Percentiles rank a stretch among this genome's conserved stretches.
Evolutionary conservation across 2,888 invertebrate species (phyloP).

Genomic region (Xestobium rufovillosum): DNA sequence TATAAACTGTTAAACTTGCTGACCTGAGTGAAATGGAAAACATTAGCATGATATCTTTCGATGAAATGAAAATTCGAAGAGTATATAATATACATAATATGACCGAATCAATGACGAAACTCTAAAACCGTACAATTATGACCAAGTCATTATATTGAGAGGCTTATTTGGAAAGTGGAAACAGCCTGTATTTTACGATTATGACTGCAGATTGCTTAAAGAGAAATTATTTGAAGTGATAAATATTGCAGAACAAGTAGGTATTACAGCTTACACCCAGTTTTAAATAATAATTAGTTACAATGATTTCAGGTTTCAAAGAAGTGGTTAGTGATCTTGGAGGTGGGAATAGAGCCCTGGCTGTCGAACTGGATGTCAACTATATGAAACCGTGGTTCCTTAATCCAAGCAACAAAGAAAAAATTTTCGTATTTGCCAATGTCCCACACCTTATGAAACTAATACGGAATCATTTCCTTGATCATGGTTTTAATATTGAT

Average conservation of each 20-base stretch:
- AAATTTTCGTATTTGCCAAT: constrained; percentile 20
- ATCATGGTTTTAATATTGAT: constrained; percentile 20
- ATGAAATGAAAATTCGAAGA: constrained; percentile 25
- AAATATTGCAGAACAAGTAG: constrained; percentile 16
- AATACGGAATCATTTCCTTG: constrained; percentile 20
- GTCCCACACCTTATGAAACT: constrained; percentile 23
- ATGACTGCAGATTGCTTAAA: constrained; percentile 24
- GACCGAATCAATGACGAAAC: constrained; percentile 22
- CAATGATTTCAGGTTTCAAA: neutral
- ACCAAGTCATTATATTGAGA: constrained; percentile 26
- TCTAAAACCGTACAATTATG: constrained; percentile 22
- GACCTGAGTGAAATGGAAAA: constrained; percentile 15
- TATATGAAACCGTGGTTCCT: constrained; percentile 16
- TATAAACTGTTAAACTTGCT: constrained; percentile 13
- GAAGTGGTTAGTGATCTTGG: constrained; percentile 26
- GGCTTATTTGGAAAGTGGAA: constrained; percentile 27
- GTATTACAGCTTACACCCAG: too few species aligned
- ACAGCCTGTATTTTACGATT: constrained; percentile 27
- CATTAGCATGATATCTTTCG: too few species aligned
- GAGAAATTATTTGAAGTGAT: constrained; percentile 20
- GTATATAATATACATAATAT: constrained; percentile 21
- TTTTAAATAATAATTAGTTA: too few species aligned
- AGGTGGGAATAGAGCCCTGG: constrained; percentile 17
- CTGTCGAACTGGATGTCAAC: constrained; percentile 16
- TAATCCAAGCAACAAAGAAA: constrained; percentile 16